A percentile compares a stretch with the other conserved stretches of the same genome.
These are phyloP conservation scores for Dyspetes luteomarginatus DNA, from an alignment of 2,888 invertebrate genomes.

Conservation along the genomic window DNA sequence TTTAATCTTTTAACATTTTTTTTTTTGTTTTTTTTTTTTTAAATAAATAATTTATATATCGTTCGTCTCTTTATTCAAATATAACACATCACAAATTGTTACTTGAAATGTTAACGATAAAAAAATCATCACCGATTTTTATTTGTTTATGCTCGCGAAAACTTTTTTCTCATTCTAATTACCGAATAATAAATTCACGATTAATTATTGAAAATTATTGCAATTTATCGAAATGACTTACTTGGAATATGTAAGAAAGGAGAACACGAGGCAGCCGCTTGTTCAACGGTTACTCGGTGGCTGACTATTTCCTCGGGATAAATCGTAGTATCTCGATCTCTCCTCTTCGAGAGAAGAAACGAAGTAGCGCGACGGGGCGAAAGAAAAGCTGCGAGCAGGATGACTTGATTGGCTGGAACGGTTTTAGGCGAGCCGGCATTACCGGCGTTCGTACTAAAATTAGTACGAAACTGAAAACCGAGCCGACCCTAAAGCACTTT, in stretches of 20 bases:
- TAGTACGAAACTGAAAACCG: conserved; percentile 71
- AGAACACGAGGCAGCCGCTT: conserved; percentile 62
- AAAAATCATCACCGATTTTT: neutral
- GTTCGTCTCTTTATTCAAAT: no score
- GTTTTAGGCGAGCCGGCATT: conserved; percentile 66
- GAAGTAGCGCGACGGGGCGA: conserved; percentile 42
- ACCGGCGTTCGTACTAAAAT: conserved; percentile 68
- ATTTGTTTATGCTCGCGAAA: neutral
- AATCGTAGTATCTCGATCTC: conserved; percentile 60
- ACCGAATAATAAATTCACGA: neutral
- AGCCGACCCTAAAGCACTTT: conserved; percentile 58
- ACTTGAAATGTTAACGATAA: no score
- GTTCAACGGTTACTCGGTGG: conserved; percentile 67
- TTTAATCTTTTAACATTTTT: no score
- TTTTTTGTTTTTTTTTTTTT: no score
- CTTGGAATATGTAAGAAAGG: conserved; percentile 64
- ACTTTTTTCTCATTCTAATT: neutral
- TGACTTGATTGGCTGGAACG: conserved; percentile 71
- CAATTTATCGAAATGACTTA: conserved; percentile 51
- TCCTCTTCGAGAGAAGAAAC: conserved; percentile 60
- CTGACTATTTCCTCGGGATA: conserved; percentile 67
- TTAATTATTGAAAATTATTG: no score
- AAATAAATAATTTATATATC: no score
- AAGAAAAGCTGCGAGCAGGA: conserved; percentile 43
- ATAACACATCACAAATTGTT: no score